Percentiles rank a stretch among this genome's conserved stretches.
Conservation (phyloP, 92 coral and sea anemone genomes). For the Montipora capitata region DNA sequence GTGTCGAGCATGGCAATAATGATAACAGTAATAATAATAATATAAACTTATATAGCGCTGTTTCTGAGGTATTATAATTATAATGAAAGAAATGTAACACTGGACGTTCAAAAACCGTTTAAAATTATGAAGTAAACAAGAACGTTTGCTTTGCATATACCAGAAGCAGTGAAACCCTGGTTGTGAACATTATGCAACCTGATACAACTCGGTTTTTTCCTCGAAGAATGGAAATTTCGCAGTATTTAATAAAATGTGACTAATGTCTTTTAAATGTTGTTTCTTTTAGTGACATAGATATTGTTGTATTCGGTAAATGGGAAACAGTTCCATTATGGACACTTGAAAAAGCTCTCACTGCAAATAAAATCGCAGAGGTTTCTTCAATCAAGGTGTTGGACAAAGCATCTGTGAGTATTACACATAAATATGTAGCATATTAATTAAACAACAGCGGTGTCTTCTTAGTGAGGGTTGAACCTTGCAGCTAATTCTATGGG, state of each 20-base stretch:
- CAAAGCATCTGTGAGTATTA: slow-evolving; percentile 92
- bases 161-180: slow-evolving; percentile 16
- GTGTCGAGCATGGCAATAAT: neutral
- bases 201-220: slow-evolving; percentile 17
- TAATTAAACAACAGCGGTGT: neutral
- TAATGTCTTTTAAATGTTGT: neutral
- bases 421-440: neutral
- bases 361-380: slow-evolving; percentile 94
- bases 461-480: neutral
- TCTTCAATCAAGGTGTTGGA: slow-evolving; percentile 94
- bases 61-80: too few species aligned
- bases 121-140: neutral
- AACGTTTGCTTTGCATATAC: slow-evolving; percentile 23
- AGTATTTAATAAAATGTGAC: neutral
- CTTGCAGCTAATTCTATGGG: too few species aligned
- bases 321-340: slow-evolving; percentile 94
- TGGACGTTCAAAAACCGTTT: neutral
- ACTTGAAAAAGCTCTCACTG: slow-evolving; percentile 92
- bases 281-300: slow-evolving; percentile 89
- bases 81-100: neutral
- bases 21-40: neutral
- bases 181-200: slow-evolving; percentile 45
- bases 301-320: slow-evolving; percentile 98
- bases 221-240: slow-evolving; percentile 31
- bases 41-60: too few species aligned